Percentiles rank a stretch among this genome's conserved stretches.
These are phyloP conservation scores for Sorex araneus DNA, from an alignment of 2,113 vertebrate genomes.

Conservation along the genomic window DNA sequence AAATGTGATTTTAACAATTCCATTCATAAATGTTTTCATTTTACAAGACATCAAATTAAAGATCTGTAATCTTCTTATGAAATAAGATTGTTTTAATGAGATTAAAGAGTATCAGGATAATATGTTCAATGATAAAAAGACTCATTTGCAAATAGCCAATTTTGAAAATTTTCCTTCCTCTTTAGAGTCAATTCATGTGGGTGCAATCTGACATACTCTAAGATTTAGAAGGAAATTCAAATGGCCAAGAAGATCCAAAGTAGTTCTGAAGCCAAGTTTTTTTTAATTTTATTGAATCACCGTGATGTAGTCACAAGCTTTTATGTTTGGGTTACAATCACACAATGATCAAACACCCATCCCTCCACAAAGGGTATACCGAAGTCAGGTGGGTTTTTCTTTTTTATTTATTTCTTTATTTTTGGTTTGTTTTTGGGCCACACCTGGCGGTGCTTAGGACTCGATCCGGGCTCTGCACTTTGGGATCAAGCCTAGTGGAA, in stretches of 20 bases:
- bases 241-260: not conserved
- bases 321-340: too few relatives aligned
- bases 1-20: not conserved
- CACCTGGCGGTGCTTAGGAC: too few relatives aligned
- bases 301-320: too few relatives aligned
- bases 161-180: not conserved
- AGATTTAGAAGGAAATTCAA: slow-evolving; percentile 29
- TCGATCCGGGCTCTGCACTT: too few relatives aligned
- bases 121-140: not conserved
- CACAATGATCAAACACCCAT: too few relatives aligned
- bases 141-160: not conserved
- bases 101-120: not conserved
- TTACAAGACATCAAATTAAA: not conserved
- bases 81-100: not conserved
- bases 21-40: not conserved
- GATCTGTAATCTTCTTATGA: not conserved
- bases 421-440: not conserved
- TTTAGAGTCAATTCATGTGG: slow-evolving; percentile 1
- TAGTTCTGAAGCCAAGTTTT: not conserved
- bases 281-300: too few relatives aligned
- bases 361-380: too few relatives aligned
- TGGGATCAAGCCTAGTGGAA: not conserved
- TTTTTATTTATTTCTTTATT: too few relatives aligned
- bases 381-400: too few relatives aligned
- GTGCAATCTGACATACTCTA: not conserved